phyloP scores from a whole-genome alignment of 2,888 invertebrate species.

The Tuberolachnus salignus region DNA sequence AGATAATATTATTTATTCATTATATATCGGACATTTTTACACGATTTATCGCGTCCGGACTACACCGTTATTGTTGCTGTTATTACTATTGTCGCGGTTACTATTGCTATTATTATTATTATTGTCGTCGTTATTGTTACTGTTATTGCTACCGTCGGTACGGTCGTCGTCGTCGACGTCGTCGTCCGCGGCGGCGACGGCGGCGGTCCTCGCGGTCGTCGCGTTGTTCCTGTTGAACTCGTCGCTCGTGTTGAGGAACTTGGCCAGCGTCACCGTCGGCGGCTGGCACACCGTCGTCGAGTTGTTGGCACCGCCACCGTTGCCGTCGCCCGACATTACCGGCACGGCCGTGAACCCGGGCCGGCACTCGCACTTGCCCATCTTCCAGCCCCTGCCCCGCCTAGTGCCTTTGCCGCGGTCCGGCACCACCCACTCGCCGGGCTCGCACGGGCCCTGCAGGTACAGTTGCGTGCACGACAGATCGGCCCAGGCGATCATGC shows the following conservation, averaged over 20 bases:
- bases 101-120: not conserved
- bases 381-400: conserved; percentile 60
- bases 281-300: conserved; percentile 65
- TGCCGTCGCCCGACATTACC: conserved; percentile 61
- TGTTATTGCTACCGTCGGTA: not conserved
- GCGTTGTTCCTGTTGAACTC: conserved; percentile 25
- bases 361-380: conserved; percentile 73
- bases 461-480: conserved; percentile 78
- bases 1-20: no score
- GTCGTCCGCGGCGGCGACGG: not conserved
- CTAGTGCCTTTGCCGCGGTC: conserved; percentile 63
- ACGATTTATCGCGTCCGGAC: conserved; percentile 9
- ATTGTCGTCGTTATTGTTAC: not conserved
- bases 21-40: no score
- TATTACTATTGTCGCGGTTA: not conserved
- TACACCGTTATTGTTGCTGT: not conserved
- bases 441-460: conserved; percentile 77
- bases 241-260: conserved; percentile 67
- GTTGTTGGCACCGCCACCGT: conserved; percentile 62
- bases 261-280: conserved; percentile 70
- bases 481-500: conserved; percentile 68
- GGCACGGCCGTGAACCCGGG: conserved; percentile 67
- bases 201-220: not conserved
- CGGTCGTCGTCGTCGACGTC: not conserved
- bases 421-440: conserved; percentile 74